Percentiles rank a stretch among this genome's conserved stretches.
phyloP scores from a whole-genome alignment of 2,797 vertebrate genomes.

The Mus spretus region DNA sequence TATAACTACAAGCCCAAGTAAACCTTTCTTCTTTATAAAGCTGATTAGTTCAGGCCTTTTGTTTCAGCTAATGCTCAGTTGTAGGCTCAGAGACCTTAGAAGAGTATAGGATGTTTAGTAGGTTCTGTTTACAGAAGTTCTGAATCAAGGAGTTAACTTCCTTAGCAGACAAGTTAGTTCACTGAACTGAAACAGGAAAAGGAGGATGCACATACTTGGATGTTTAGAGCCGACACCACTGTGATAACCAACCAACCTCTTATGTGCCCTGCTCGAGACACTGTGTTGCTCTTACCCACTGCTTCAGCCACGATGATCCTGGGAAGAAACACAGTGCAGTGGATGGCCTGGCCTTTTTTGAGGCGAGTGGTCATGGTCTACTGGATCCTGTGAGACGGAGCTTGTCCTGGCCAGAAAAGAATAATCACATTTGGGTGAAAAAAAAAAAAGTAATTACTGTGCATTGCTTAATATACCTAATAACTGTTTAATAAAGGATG shows the following conservation, averaged over 20 bases:
- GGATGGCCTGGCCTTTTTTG: accelerated
- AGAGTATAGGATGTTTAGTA: too few relatives aligned
- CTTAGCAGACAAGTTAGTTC: background rate
- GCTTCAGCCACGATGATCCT: background rate
- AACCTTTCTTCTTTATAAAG: slow-evolving; percentile 10
- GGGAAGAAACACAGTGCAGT: accelerated
- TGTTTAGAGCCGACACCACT: accelerated
- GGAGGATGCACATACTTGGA: accelerated
- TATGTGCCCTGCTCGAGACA: accelerated
- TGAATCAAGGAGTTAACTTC: background rate
- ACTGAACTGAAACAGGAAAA: background rate
- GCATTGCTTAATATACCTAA: slow-evolving; percentile 80
- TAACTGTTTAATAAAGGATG: slow-evolving; percentile 82
- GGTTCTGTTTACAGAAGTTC: background rate
- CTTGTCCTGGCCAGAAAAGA: slow-evolving; percentile 73
- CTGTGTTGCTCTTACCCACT: accelerated
- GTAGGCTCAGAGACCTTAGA: background rate
- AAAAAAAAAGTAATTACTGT: slow-evolving; percentile 85
- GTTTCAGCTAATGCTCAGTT: background rate
- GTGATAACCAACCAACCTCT: background rate
- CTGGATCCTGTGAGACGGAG: slow-evolving; percentile 16
- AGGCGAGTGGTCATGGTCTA: background rate
- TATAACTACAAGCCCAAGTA: background rate
- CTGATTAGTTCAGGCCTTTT: background rate
- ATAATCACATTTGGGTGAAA: slow-evolving; percentile 78